Conservation (phyloP, 2,888 invertebrate species). For the Cosmorhoe ocellata region DNA sequence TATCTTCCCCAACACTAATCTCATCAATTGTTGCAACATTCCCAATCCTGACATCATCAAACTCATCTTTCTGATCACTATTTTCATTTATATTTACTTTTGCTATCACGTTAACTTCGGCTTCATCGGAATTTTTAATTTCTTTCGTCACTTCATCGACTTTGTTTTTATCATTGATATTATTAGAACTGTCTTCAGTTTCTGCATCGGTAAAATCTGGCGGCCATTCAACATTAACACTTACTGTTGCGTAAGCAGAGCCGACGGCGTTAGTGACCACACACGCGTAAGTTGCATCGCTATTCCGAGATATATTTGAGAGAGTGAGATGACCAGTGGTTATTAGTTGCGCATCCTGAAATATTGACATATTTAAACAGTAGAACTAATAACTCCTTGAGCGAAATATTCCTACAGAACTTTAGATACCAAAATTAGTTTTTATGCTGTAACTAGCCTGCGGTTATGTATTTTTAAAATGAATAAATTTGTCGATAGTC, state of each 20-base stretch:
- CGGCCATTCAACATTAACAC: slow-evolving; percentile 80
- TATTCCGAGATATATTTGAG: slow-evolving; percentile 56
- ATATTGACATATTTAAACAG: slow-evolving; percentile 9
- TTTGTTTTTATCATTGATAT: not conserved
- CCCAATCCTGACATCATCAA: not conserved
- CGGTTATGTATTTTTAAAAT: no score
- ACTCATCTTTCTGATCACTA: not conserved
- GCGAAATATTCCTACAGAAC: no score
- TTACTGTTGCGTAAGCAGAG: slow-evolving; percentile 71
- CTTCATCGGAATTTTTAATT: not conserved
- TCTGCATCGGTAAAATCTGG: slow-evolving; percentile 49
- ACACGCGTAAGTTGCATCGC: slow-evolving; percentile 82
- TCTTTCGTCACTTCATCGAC: not conserved
- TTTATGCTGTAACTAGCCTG: no score
- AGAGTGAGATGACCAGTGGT: slow-evolving; percentile 49
- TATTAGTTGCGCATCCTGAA: slow-evolving; percentile 61
- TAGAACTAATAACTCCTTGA: not conserved
- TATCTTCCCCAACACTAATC: not conserved
- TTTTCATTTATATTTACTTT: not conserved
- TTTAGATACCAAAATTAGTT: no score
- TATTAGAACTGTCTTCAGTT: not conserved
- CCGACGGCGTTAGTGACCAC: slow-evolving; percentile 83
- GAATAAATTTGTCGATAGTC: no score
- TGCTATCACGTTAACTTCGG: not conserved
- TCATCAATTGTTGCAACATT: not conserved